These are phyloP conservation scores for Peucedramus taeniatus DNA, from an alignment of 2,113 vertebrate genomes.

Conservation along the genomic window DNA sequence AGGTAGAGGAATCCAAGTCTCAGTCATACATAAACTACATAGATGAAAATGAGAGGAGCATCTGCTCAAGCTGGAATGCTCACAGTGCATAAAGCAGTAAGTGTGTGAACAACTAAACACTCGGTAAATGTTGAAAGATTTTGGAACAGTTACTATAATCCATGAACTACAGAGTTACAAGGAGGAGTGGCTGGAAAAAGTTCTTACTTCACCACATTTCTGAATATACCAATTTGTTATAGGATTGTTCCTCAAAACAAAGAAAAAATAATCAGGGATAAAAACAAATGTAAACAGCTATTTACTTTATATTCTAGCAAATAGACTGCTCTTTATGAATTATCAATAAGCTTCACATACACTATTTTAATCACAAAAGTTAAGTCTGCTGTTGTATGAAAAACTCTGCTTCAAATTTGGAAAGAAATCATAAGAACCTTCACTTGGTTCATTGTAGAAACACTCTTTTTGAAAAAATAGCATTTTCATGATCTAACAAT, in stretches of 20 bases:
- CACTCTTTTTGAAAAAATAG: not conserved
- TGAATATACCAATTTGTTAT: not conserved
- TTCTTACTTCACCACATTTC: not conserved
- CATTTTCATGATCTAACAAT: not conserved
- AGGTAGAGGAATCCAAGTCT: not conserved
- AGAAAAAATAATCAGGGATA: not conserved
- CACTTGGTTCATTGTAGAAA: not conserved
- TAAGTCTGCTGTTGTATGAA: not conserved
- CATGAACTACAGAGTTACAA: not conserved
- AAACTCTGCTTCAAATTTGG: not conserved
- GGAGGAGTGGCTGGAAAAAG: not conserved
- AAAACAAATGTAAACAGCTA: not conserved
- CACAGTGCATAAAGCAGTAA: not conserved
- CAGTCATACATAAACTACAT: not conserved
- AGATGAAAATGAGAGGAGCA: not conserved
- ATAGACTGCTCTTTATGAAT: not conserved
- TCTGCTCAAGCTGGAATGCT: not conserved
- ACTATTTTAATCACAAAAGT: not conserved
- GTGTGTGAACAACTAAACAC: not conserved
- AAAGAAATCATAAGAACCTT: not conserved
- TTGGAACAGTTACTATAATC: not conserved
- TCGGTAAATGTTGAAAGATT: not conserved
- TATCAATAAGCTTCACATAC: not conserved
- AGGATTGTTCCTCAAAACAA: not conserved
- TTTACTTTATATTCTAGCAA: not conserved